Evolutionary conservation across 2,797 vertebrate species (phyloP), one percentile per base, ranked within the genome.

Genomic region (Myiotriccus ornatus): DNA sequence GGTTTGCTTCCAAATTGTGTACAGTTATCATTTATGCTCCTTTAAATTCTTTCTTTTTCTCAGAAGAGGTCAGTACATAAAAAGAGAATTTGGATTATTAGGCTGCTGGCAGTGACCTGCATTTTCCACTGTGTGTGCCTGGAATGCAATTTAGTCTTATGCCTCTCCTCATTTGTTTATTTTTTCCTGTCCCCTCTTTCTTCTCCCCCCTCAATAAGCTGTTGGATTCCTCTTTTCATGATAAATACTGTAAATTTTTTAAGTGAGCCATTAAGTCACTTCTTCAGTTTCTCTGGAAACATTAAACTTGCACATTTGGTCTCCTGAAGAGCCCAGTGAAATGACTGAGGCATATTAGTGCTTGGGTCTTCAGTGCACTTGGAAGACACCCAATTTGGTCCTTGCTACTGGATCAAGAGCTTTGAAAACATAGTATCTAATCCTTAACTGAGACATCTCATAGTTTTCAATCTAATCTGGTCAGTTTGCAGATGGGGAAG

Each of bases 11-110:
- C 90, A 94, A 81, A 62, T 63, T 34, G 35, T 23, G 65, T 75
- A 74, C 35, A 76, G 64, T 91, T 94, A 89, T 93, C 87, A 71
- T 62, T 87, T 71, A 68, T 57, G 39, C 49, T 76, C 57, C 65
- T 91, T 93, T 87, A 93, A 75, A 92, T 91, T 93, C 75, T 91
- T 95, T 77, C 44, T 56, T 94, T 95, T 95, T 68, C 89, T 95
- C 65, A 64, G 84, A 93, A 94, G 86, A 87, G 75, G 57, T 87
- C 10, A 10, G 78, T 91, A 60, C 35, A 44, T 71, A 92, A 84
- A 85, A 89, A 85, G 87, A 91, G 60, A 83, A 83, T 69, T 74
- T 91, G 71, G 49, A 80, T 92, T 95, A 77, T 88, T 76, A 32
- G 68, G 57, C 49, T 65, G 49, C 78, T 96, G 96, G 93, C 92